phyloP scores from a whole-genome alignment of 2,797 vertebrate species.

The Arrhamphus sclerolepis region DNA sequence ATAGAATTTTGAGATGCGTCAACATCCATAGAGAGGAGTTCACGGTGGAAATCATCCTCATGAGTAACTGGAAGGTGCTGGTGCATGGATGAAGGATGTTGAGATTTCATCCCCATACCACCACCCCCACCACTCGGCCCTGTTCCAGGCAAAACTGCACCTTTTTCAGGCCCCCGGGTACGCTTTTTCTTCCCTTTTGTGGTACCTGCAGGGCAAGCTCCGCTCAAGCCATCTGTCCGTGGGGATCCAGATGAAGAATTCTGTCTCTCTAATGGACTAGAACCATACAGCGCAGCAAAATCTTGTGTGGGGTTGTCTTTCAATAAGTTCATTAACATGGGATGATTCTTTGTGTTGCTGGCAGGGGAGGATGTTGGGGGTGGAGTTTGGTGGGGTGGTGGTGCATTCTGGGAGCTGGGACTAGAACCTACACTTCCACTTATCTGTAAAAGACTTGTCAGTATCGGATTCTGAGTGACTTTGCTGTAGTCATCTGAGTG shows the following conservation, averaged over 20 bases:
- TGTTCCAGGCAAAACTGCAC: conserved; percentile 61
- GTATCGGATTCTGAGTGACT: conserved; percentile 98
- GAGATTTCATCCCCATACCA: conserved; percentile 72
- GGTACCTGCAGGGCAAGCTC: conserved; percentile 78
- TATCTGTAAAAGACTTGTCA: conserved; percentile 97
- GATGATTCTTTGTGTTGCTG: conserved; percentile 99
- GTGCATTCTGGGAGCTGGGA: conserved; percentile 89
- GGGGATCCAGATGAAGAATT: conserved; percentile 95
- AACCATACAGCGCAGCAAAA: conserved; percentile 91
- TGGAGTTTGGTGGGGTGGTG: conserved; percentile 91
- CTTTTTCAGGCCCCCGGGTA: conserved; percentile 77
- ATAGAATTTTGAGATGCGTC: conserved; percentile 95
- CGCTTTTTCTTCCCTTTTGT: conserved; percentile 94
- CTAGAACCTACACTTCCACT: conserved; percentile 95
- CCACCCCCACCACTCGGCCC: conserved; percentile 48
- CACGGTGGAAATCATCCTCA: conserved; percentile 98
- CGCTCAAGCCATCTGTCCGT: conserved; percentile 85
- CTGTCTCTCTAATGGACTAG: conserved; percentile 94
- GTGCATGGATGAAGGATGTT: conserved; percentile 70
- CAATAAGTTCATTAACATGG: conserved; percentile 98
- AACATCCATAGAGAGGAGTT: conserved; percentile 98
- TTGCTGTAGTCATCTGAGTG: conserved; percentile 96
- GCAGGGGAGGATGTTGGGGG: conserved; percentile 96
- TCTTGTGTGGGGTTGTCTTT: conserved; percentile 98
- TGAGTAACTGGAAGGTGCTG: conserved; percentile 86